Conservation (phyloP, 1,140 invertebrate species). For the Sycophila sp. region DNA sequence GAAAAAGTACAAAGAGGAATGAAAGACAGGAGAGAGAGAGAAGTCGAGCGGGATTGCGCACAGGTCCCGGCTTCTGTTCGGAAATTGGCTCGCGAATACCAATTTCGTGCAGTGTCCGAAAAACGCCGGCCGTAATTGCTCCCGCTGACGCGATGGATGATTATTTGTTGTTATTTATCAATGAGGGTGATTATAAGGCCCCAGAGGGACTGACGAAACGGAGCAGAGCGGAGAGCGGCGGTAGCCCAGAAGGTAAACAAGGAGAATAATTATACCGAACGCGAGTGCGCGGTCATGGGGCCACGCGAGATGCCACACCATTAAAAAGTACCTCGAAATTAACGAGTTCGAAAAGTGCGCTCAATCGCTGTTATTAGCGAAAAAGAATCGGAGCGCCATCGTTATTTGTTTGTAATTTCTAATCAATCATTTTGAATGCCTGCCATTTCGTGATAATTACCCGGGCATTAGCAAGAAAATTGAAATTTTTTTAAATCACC, state of each 20-base stretch:
- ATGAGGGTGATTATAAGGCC: constrained; percentile 45
- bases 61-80: constrained; percentile 25
- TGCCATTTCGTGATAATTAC: too few species aligned
- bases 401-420: not conserved
- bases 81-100: constrained; percentile 19
- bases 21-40: constrained; percentile 12
- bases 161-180: constrained; percentile 33
- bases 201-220: not conserved
- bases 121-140: constrained; percentile 28
- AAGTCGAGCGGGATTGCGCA: not conserved
- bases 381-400: not conserved
- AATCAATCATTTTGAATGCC: too few species aligned
- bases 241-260: constrained; percentile 15
- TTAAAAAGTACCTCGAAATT: constrained; percentile 23
- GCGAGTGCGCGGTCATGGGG: not conserved
- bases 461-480: too few species aligned
- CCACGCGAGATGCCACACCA: not conserved
- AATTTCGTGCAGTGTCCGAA: constrained; percentile 8
- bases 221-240: not conserved
- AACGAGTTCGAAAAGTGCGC: not conserved
- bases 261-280: not conserved
- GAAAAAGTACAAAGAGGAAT: constrained; percentile 5
- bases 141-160: not conserved
- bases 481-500: too few species aligned
- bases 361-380: not conserved